These are phyloP conservation scores for Myotis planiceps DNA, from an alignment of 2,797 vertebrate species.

Conservation along the genomic window DNA sequence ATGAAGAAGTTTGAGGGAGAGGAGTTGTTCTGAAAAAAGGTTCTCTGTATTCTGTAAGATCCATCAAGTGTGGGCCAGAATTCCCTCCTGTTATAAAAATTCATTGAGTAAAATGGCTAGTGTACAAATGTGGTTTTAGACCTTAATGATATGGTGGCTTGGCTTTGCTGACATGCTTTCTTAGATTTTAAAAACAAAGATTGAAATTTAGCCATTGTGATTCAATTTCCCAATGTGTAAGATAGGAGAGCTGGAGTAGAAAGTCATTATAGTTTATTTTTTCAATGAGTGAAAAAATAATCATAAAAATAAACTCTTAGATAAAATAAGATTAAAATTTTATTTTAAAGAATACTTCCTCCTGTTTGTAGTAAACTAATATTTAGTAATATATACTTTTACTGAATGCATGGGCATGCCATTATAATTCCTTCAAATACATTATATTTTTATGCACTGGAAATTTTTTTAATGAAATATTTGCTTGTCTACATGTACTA, in stretches of 20 bases:
- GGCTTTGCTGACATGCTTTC: background rate
- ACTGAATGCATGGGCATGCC: background rate
- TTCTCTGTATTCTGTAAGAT: background rate
- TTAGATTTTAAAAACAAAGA: background rate
- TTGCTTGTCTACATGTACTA: constrained; percentile 37
- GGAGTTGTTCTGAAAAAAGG: accelerated
- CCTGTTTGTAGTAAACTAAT: background rate
- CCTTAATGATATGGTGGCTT: background rate
- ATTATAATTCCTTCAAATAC: constrained; percentile 35
- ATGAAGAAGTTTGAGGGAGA: background rate
- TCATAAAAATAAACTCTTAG: background rate
- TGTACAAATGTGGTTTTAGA: background rate
- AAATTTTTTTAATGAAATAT: constrained; percentile 63
- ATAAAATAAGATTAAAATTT: background rate
- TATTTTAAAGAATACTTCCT: background rate
- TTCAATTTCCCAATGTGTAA: background rate
- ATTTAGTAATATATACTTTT: constrained; percentile 29
- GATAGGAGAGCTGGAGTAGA: background rate
- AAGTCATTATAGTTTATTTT: background rate
- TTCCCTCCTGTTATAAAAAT: background rate
- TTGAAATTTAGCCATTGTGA: background rate
- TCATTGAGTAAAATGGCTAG: background rate
- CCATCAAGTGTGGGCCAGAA: background rate
- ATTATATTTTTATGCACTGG: constrained; percentile 32
- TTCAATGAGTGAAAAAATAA: background rate